These are phyloP conservation scores for Protaetia brevitarsis DNA, from an alignment of 1,140 invertebrate species.

Conservation along the genomic window DNA sequence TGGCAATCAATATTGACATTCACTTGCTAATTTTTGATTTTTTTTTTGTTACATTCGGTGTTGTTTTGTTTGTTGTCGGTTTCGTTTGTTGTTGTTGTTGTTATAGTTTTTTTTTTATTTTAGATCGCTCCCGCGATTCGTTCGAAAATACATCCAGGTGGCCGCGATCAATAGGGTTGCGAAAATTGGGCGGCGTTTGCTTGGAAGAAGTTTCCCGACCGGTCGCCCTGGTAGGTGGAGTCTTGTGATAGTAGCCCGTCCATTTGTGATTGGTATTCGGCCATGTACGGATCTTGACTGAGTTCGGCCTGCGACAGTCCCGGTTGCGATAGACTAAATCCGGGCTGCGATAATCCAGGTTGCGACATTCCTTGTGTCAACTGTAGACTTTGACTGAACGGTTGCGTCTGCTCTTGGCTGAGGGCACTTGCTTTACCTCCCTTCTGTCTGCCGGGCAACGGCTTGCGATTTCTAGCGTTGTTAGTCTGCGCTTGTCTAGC, in stretches of 20 bases:
- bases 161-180: slow-evolving; percentile 49
- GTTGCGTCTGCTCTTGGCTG: slow-evolving; percentile 58
- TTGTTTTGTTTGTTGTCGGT: background rate
- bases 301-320: slow-evolving; percentile 77
- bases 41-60: slow-evolving; percentile 4
- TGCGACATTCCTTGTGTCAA: slow-evolving; percentile 68
- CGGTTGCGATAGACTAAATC: slow-evolving; percentile 61
- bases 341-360: slow-evolving; percentile 67
- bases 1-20: slow-evolving; percentile 12
- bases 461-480: slow-evolving; percentile 44
- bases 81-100: slow-evolving; percentile 4
- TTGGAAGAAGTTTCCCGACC: slow-evolving; percentile 63
- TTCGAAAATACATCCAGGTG: slow-evolving; percentile 30
- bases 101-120: slow-evolving; percentile 17
- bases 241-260: slow-evolving; percentile 93
- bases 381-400: slow-evolving; percentile 60
- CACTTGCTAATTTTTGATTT: slow-evolving; percentile 22
- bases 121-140: slow-evolving; percentile 45
- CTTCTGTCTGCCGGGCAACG: slow-evolving; percentile 34
- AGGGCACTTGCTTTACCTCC: slow-evolving; percentile 36
- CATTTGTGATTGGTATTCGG: slow-evolving; percentile 90
- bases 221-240: slow-evolving; percentile 82
- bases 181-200: slow-evolving; percentile 59
- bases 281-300: slow-evolving; percentile 83
- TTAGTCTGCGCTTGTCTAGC: slow-evolving; percentile 52